Percentiles rank a stretch among this genome's conserved stretches.
phyloP scores from a whole-genome alignment of 2,888 invertebrate genomes.

The Hololepta plana region DNA sequence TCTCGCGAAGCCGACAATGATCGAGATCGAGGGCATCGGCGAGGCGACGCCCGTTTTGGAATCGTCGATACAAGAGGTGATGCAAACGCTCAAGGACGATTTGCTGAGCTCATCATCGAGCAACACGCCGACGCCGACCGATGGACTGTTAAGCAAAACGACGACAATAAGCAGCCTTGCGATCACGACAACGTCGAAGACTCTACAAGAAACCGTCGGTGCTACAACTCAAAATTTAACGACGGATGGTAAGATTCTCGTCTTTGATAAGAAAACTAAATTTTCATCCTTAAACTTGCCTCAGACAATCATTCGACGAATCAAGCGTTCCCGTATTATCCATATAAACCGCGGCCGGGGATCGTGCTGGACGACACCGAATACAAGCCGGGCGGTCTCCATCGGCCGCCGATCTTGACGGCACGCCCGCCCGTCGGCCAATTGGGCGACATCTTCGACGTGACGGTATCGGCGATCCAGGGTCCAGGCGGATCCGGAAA shows the following conservation, averaged over 20 bases:
- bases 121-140: constrained; percentile 17
- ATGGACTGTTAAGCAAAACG: too few species aligned
- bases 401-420: constrained; percentile 24
- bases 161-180: too few species aligned
- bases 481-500: constrained; percentile 43
- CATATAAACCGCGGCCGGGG: constrained; percentile 65
- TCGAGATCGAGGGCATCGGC: constrained; percentile 8
- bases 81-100: constrained; percentile 17
- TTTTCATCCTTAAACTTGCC: too few species aligned
- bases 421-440: constrained; percentile 33
- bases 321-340: constrained; percentile 29
- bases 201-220: too few species aligned
- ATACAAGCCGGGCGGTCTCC: constrained; percentile 46
- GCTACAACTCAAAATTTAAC: too few species aligned
- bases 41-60: constrained; percentile 23
- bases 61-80: constrained; percentile 26
- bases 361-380: constrained; percentile 73
- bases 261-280: too few species aligned
- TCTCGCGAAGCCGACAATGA: constrained; percentile 4
- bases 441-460: constrained; percentile 65
- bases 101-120: constrained; percentile 12
- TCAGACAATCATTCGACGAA: too few species aligned
- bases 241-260: too few species aligned
- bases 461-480: constrained; percentile 76
- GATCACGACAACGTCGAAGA: too few species aligned